Base-by-base conservation (phyloP, 2,113 vertebrate genomes). In the Chitala chitala region DNA sequence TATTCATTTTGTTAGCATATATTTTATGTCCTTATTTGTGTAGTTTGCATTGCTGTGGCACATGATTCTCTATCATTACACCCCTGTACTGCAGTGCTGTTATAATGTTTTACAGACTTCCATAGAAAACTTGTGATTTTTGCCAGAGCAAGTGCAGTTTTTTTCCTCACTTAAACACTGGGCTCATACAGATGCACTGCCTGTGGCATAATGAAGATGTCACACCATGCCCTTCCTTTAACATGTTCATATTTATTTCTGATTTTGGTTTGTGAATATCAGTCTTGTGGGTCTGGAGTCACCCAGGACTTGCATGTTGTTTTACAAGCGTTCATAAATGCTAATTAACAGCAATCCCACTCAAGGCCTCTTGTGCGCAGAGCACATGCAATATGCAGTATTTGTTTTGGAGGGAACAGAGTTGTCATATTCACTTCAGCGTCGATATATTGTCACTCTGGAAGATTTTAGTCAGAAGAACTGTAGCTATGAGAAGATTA, bases 401-500 rank as follows among this genome's bases (percentile, higher is more conserved):
- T 66, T 66, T 66, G 17, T 66, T 15, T 66, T 36, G 44, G n/a
- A 66, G 22, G 38, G 40, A 66, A 66, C 12, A 66, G 64, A 12
- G 44, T 44, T 66, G 44, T 42, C 64, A 66, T 13, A 66, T 42
- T 66, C 3, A 66, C 64, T 46, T 10, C 64, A 66, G n/a, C 44
- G 9, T 22, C 26, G 36, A 10, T 4, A 66, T 22, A 15, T 66
- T 44, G n/a, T 24, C 40, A 46, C 12, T 24, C 12, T 42, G 22
- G 22, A 36, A 40, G 64, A 22, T 46, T 5, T 42, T 15, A 66
- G 5, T 6, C 44, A 6, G 5, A 46, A 46, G 5, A 5, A 46
- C 5, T 46, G n/a, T n/a, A n/a, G n/a, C n/a, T n/a, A n/a, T n/a
- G n/a, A n/a, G n/a, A n/a, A n/a, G n/a, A n/a, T n/a, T n/a, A n/a